Conservation (phyloP, 1,140 invertebrate genomes). For the Drosophila lacertosa region DNA sequence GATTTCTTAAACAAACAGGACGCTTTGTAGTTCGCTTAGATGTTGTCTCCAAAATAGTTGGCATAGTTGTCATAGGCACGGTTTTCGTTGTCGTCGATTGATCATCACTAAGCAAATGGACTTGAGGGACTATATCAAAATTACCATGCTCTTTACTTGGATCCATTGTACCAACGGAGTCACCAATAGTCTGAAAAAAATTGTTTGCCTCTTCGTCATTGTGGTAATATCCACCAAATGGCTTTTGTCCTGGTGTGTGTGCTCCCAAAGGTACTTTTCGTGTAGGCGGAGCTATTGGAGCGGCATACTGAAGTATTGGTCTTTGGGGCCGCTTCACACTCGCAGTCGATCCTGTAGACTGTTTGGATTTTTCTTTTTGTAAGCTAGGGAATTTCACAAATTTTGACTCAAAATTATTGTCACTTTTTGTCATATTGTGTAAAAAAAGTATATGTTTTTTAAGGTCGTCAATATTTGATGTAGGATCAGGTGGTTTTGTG, state of each 20-base stretch:
- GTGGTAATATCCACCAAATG: slow-evolving; percentile 67
- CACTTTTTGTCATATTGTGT: slow-evolving; percentile 79
- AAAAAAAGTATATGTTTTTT: slow-evolving; percentile 82
- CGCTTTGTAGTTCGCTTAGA: slow-evolving; percentile 60
- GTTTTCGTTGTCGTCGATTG: slow-evolving; percentile 18
- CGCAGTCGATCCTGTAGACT: slow-evolving; percentile 19
- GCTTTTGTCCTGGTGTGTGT: slow-evolving; percentile 47
- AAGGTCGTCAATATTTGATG: slow-evolving; percentile 78
- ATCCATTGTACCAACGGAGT: slow-evolving; percentile 8
- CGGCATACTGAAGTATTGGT: slow-evolving; percentile 70
- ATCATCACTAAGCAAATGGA: slow-evolving; percentile 68
- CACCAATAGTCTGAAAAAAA: slow-evolving; percentile 44
- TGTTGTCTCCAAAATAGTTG: slow-evolving; percentile 30
- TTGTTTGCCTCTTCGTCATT: slow-evolving; percentile 56
- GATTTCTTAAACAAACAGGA: slow-evolving; percentile 70
- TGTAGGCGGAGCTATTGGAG: slow-evolving; percentile 73
- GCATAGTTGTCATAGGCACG: slow-evolving; percentile 21
- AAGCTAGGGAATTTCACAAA: slow-evolving; percentile 82
- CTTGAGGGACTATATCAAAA: slow-evolving; percentile 64
- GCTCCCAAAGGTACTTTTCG: slow-evolving; percentile 47
- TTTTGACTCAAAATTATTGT: slow-evolving; percentile 82
- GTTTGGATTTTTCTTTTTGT: slow-evolving; percentile 67
- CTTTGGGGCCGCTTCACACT: slow-evolving; percentile 59
- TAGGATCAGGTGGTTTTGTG: slow-evolving; percentile 39
- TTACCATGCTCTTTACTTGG: slow-evolving; percentile 33